Evolutionary conservation across 2,797 vertebrate genomes (phyloP).

Genomic region (Pelochelys cantorii): DNA sequence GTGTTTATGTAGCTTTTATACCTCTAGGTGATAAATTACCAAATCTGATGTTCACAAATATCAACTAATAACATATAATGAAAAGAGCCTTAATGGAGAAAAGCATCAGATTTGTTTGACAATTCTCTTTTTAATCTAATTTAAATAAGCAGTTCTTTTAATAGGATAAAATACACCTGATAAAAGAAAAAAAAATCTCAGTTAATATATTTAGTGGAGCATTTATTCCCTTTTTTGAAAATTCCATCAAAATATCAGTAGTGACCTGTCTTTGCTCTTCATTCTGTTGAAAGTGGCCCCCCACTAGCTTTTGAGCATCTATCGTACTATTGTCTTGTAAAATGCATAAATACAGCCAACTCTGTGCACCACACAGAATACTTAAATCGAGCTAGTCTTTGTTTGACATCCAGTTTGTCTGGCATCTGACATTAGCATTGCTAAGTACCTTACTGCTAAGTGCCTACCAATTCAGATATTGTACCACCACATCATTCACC

Average conservation of each 20-base stretch:
- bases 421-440: slow-evolving; percentile 75
- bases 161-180: fast-evolving
- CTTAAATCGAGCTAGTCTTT: slow-evolving; percentile 43
- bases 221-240: not conserved
- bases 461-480: slow-evolving; percentile 6
- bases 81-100: not conserved
- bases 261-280: not conserved
- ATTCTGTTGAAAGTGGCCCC: not conserved
- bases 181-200: not conserved
- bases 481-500: slow-evolving; percentile 16
- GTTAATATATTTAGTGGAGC: fast-evolving
- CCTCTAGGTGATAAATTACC: fast-evolving
- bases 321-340: slow-evolving; percentile 38
- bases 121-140: not conserved
- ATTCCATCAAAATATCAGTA: not conserved
- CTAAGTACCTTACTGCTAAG: slow-evolving; percentile 24
- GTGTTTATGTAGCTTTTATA: fast-evolving
- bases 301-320: slow-evolving; percentile 13
- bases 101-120: not conserved
- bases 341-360: not conserved
- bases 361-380: not conserved
- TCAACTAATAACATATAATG: not conserved
- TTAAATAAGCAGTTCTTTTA: not conserved
- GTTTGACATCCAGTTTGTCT: slow-evolving; percentile 60
- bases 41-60: not conserved